phyloP scores from a whole-genome alignment of 2,888 invertebrate species.

The Tachystola acroxantha region DNA sequence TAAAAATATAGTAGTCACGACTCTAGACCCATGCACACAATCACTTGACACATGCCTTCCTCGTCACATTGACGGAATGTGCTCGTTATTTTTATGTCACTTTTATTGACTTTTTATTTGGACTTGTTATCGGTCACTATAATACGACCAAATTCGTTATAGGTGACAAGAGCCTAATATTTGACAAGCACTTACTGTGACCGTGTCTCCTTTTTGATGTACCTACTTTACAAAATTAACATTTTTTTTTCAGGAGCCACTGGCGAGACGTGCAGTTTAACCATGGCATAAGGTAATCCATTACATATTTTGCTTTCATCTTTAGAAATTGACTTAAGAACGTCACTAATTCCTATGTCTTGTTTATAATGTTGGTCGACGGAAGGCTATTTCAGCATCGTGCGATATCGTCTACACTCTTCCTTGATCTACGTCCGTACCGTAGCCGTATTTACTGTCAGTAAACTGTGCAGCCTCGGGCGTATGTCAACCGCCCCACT shows the following conservation, averaged over 20 bases:
- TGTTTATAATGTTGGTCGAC: neutral
- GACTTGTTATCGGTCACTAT: slow-evolving; percentile 9
- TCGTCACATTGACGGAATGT: slow-evolving; percentile 37
- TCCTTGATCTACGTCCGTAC: slow-evolving; percentile 1
- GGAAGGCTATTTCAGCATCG: neutral
- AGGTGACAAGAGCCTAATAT: slow-evolving; percentile 2
- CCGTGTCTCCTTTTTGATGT: neutral
- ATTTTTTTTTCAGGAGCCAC: slow-evolving; percentile 34
- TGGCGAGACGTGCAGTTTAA: slow-evolving; percentile 25
- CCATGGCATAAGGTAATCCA: slow-evolving; percentile 52
- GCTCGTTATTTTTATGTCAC: slow-evolving; percentile 46
- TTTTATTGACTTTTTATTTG: slow-evolving; percentile 39
- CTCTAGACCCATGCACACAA: slow-evolving; percentile 13
- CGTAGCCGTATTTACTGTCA: slow-evolving; percentile 35
- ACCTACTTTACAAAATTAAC: slow-evolving; percentile 11
- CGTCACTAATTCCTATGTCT: neutral
- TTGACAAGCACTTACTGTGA: slow-evolving; percentile 13
- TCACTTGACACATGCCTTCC: slow-evolving; percentile 50
- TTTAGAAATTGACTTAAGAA: too few species aligned
- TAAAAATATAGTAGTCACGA: slow-evolving; percentile 8
- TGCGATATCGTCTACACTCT: neutral
- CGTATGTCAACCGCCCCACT: slow-evolving; percentile 67
- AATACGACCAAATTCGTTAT: neutral
- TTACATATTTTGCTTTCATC: too few species aligned
- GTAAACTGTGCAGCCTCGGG: slow-evolving; percentile 43